Evolutionary conservation across 2,797 vertebrate species (phyloP), one percentile per base, ranked within the genome.

Genomic region (Acanthurus tractus): DNA sequence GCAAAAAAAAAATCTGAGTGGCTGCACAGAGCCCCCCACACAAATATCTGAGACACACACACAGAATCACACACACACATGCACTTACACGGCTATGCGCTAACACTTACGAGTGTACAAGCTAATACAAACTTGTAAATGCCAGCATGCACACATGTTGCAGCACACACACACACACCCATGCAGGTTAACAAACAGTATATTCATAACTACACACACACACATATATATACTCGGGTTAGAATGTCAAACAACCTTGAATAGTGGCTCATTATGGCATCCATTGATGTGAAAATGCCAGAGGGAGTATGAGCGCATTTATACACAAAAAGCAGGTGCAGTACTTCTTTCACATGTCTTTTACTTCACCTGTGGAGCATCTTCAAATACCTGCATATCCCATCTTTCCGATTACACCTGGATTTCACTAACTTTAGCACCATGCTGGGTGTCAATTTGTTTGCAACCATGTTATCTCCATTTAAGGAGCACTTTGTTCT

Each of bases 261-360:
- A 84, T 55, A 78, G 77, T 70, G 22, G 46, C 70, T 89, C 79
- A 73, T 85, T 85, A 82, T 13, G 23, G 70, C 23, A 57, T 59
- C 52, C 8, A 55, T 29, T 56, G 64, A 84, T 82, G 78, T 76
- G 54, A 83, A 83, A 87, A 71, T 63, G 70, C 63, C 80, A 83
- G 17, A 22, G 68, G 76, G 53, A 25, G 45, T 46, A 67, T 12
- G 20, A 70, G 48, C 45, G 29, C 62, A 73, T 62, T 8, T 69
- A 18, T 25, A 40, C 48, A 71, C 48, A 84, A 79, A 66, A 76
- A 78, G 72, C 80, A 86, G 85, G 74, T 90, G 81, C 78, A 80
- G 64, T 25, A 53, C 17, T 56, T 36, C 59, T 75, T 67, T 67
- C 64, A 70, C 70, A 9, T 48, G 22, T 70, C 45, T 64, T 75